These are phyloP conservation scores for Camelus dromedarius DNA, from an alignment of 2,113 vertebrate genomes.

Conservation along the genomic window DNA sequence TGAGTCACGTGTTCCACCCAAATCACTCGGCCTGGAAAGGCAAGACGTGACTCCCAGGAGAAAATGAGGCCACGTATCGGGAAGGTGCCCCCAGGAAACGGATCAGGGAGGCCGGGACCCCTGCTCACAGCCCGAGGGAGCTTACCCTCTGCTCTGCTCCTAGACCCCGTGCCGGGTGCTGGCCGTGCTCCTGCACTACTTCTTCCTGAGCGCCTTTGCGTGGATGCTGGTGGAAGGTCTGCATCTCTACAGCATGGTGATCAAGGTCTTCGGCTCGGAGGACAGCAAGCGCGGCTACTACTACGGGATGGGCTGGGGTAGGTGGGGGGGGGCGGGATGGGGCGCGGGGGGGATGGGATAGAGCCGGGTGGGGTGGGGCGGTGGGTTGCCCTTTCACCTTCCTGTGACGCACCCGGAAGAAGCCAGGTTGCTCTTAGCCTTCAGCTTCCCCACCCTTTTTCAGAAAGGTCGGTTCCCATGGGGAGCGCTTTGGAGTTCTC, in stretches of 20 bases:
- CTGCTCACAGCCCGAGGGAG: fast-evolving
- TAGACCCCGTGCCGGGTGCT: conserved; percentile 95
- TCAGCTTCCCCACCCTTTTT: not conserved
- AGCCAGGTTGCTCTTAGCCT: not conserved
- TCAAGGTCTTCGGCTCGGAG: conserved; percentile 98
- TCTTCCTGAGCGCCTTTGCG: conserved; percentile 96
- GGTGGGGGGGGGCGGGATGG: conserved; percentile 46
- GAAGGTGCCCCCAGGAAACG: fast-evolving
- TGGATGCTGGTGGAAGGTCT: conserved; percentile 99
- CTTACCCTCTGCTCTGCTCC: not conserved
- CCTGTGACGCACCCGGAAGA: not conserved
- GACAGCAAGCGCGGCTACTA: conserved; percentile 97
- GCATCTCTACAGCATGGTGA: conserved; percentile 98
- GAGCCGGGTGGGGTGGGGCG: not conserved
- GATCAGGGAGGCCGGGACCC: fast-evolving
- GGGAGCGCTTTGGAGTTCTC: not conserved
- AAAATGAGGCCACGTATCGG: fast-evolving
- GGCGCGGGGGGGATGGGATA: not conserved
- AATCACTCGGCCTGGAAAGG: fast-evolving
- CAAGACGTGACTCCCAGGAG: not conserved
- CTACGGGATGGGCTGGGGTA: conserved; percentile 96
- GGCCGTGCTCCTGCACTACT: conserved; percentile 96
- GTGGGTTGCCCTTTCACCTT: not conserved
- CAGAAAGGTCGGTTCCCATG: not conserved
- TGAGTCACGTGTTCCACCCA: fast-evolving